Conservation (phyloP, 2,797 vertebrate genomes). For the Micrastur ruficollis region DNA sequence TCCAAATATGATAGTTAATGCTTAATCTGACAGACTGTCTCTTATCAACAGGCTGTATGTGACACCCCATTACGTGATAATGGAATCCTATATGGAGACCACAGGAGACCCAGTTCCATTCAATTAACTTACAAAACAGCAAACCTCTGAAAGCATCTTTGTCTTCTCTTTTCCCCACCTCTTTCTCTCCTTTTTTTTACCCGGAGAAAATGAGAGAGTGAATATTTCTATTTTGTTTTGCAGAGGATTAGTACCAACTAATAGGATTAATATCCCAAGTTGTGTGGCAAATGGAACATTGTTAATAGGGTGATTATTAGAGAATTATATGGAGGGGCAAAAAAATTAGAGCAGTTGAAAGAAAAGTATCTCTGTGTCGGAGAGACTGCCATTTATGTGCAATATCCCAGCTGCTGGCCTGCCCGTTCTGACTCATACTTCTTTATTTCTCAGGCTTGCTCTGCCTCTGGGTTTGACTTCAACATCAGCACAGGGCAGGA, state of each 20-base stretch:
- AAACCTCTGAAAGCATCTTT: conserved; percentile 39
- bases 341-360: conserved; percentile 18
- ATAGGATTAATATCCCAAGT: conserved; percentile 68
- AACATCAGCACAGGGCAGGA: conserved; percentile 7
- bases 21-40: conserved; percentile 56
- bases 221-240: conserved; percentile 61
- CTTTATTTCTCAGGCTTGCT: conserved; percentile 12
- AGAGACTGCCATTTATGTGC: not conserved
- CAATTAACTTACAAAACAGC: conserved; percentile 48
- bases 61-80: conserved; percentile 57
- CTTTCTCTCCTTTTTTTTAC: not conserved
- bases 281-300: conserved; percentile 60
- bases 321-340: conserved; percentile 52
- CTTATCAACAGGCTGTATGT: conserved; percentile 37
- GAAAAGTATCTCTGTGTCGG: not conserved
- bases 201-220: conserved; percentile 29
- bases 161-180: not conserved
- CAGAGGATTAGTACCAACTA: conserved; percentile 47
- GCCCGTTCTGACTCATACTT: not conserved
- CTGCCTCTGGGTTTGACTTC: conserved; percentile 23
- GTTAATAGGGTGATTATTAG: conserved; percentile 66
- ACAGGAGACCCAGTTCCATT: conserved; percentile 42
- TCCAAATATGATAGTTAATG: conserved; percentile 45
- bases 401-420: conserved; percentile 10
- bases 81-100: conserved; percentile 40